Percentiles rank a stretch among this genome's conserved stretches.
Evolutionary conservation across 2,888 invertebrate species (phyloP).

Genomic region (Pachycephus smyrnensis): DNA sequence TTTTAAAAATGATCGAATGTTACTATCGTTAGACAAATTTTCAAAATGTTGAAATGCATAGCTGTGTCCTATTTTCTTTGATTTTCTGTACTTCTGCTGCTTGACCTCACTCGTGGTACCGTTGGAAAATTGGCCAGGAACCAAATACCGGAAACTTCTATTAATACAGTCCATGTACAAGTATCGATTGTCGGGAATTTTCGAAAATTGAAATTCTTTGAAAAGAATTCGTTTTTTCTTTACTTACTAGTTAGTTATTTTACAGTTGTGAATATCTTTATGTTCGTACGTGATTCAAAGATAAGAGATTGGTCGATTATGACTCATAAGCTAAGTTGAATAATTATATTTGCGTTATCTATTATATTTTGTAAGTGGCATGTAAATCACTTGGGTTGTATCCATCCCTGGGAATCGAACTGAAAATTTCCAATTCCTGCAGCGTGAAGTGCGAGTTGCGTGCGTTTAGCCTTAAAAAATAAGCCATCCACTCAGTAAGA

Average conservation of each 20-base stretch:
- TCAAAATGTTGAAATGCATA: neutral
- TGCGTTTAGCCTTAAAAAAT: neutral
- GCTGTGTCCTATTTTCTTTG: neutral
- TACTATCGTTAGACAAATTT: neutral
- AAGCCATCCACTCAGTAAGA: constrained; percentile 43
- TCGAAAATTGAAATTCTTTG: neutral
- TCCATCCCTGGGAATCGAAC: neutral
- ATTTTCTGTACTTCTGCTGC: neutral
- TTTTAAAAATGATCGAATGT: neutral
- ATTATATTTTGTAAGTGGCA: neutral
- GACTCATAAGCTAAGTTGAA: neutral
- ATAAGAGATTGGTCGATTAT: neutral
- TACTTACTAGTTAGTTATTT: neutral
- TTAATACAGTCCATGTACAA: neutral
- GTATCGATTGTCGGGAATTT: neutral
- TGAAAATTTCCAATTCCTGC: neutral
- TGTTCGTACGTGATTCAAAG: neutral
- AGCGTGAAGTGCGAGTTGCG: neutral
- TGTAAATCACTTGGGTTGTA: neutral
- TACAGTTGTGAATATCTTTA: neutral
- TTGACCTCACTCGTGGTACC: neutral
- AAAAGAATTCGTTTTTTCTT: neutral
- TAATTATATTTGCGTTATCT: neutral
- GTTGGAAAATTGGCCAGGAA: neutral
- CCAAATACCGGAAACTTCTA: neutral